A percentile compares a stretch with the other conserved stretches of the same genome.
Evolutionary conservation across 2,797 vertebrate species (phyloP).

Genomic region (Anguilla megastoma): DNA sequence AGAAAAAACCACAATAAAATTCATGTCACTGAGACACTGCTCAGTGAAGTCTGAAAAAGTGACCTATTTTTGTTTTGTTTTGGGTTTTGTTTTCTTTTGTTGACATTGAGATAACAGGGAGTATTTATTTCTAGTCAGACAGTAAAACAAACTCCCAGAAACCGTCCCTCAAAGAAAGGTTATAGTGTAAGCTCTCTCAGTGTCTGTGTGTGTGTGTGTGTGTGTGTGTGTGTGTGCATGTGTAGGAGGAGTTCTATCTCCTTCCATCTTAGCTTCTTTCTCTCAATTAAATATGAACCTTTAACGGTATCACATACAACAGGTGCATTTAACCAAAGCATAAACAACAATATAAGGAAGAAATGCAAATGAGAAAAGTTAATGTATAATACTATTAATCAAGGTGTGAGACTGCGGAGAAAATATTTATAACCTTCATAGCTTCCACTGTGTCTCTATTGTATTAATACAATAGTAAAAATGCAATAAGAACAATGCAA

Average conservation of each 20-base stretch:
- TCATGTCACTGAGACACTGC: neutral
- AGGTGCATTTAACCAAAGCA: no score
- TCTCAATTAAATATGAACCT: neutral
- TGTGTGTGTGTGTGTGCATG: neutral
- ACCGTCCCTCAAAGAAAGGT: neutral
- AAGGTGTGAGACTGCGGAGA: no score
- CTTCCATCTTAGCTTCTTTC: neutral
- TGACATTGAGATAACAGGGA: neutral
- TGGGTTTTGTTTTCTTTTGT: neutral
- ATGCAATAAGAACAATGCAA: neutral
- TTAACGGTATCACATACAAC: no score
- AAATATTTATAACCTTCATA: no score
- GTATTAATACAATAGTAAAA: neutral
- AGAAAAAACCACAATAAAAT: neutral
- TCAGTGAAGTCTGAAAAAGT: neutral
- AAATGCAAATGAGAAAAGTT: no score
- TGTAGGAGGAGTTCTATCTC: neutral
- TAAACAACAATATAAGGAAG: no score
- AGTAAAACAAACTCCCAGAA: neutral
- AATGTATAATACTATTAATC: no score
- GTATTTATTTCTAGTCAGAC: neutral
- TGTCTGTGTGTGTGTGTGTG: neutral
- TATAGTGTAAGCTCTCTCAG: neutral
- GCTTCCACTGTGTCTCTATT: no score
- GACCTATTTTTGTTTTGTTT: conserved; percentile 2